Evolutionary conservation across 1,140 invertebrate species (phyloP).

Genomic region (Neuroterus valhalla): DNA sequence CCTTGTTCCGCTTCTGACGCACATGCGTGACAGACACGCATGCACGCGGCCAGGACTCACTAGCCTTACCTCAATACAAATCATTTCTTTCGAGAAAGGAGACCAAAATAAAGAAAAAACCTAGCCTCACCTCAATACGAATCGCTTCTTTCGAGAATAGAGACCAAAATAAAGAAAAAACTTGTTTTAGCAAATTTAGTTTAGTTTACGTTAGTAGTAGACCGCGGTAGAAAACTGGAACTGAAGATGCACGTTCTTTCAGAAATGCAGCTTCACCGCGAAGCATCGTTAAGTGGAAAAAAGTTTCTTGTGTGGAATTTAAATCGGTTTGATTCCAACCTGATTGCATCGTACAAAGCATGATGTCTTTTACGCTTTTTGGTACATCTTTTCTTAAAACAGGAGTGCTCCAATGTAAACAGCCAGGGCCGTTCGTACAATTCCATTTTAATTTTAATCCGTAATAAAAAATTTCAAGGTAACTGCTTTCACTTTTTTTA

Average conservation of each 20-base stretch:
- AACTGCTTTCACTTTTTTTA: too few species aligned
- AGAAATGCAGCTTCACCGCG: slow-evolving; percentile 20
- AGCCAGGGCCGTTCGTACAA: too few species aligned
- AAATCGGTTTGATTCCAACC: too few species aligned
- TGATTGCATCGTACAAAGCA: too few species aligned
- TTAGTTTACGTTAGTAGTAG: background rate
- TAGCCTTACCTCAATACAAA: slow-evolving; percentile 60
- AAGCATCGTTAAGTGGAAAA: slow-evolving; percentile 45
- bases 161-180: slow-evolving; percentile 12
- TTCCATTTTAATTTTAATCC: too few species aligned
- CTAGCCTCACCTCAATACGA: slow-evolving; percentile 59
- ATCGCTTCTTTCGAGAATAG: slow-evolving; percentile 42
- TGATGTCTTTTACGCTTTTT: too few species aligned
- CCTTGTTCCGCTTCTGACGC: slow-evolving; percentile 65
- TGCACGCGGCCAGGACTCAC: slow-evolving; percentile 59
- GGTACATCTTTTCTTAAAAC: too few species aligned
- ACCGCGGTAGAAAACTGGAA: background rate
- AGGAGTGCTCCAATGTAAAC: too few species aligned
- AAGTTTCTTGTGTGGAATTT: too few species aligned
- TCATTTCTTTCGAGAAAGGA: slow-evolving; percentile 37
- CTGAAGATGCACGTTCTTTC: slow-evolving; percentile 11
- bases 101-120: slow-evolving; percentile 12
- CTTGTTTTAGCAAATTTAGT: slow-evolving; percentile 2
- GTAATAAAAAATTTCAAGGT: too few species aligned
- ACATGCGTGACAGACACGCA: slow-evolving; percentile 70